Evolutionary conservation across 2,888 invertebrate genomes (phyloP), one percentile per base, ranked within the genome.

Genomic region (Operophtera brumata): DNA sequence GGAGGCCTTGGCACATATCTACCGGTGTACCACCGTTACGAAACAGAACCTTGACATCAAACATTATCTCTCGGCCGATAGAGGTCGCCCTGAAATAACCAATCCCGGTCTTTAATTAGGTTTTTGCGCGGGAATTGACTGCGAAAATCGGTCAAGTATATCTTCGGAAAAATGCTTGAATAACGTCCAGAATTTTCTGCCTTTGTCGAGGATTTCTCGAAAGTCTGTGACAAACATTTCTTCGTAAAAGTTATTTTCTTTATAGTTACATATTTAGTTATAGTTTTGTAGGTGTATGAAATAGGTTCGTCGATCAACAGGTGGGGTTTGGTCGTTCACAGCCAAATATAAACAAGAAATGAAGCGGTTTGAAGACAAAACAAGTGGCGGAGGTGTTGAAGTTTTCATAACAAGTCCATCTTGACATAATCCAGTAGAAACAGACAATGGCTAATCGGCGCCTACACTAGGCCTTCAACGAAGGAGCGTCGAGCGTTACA

Each of bases 131-230:
- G 69, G 71, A 70, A 74, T 68, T 69, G 70, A 52, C 52, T 43
- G 43, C 35, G 75, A 84, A 86, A 83, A 85, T 87, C 88, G 87
- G 89, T 87, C 88, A 88, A 86, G 87, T 78, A 85, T 82, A 70
- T 71, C 65, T 64, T 59, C 61, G 65, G 66, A 74, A 75, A 78
- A 76, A 73, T 65, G 67, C 64, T 80, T 81, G 80, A 80, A 76
- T 71, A 71, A 35, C 61, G 64, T 83, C 80, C 80, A 84, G 72
- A 74, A 75, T 55, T 45, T 54, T 57, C 63, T 76, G 73, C 83
- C 78, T 83, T 69, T 57, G 48, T 39, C 61, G 45, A 56, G 55
- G 59, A 34, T 47, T 60, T 55, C 55, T 51, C 41, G 39, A 44
- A 51, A 57, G 12, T 46, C 39, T 20, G 34, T 49, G 34, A 25